These are phyloP conservation scores for Luehdorfia chinensis DNA, from an alignment of 1,140 invertebrate genomes.

Conservation along the genomic window DNA sequence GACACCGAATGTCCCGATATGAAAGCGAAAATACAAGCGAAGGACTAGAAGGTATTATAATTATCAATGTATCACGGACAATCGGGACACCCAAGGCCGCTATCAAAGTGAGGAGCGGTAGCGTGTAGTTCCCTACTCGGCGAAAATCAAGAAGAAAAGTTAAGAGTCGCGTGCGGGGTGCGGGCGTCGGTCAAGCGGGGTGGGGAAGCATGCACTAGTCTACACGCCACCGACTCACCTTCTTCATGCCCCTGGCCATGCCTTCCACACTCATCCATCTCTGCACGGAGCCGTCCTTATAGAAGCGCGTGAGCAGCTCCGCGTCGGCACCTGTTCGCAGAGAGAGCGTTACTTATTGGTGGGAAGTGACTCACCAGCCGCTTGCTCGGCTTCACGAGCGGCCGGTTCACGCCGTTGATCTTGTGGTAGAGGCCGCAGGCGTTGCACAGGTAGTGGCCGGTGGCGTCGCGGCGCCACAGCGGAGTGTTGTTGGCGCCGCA, in stretches of 20 bases:
- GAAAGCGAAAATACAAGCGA: too few relatives aligned
- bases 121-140: conserved; percentile 65
- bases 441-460: conserved; percentile 98
- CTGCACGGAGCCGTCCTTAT: conserved; percentile 73
- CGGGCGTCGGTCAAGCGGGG: conserved; percentile 20
- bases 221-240: conserved; percentile 76
- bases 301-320: conserved; percentile 71
- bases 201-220: conserved; percentile 66
- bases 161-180: conserved; percentile 22
- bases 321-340: conserved; percentile 67
- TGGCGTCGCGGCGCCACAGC: conserved; percentile 96
- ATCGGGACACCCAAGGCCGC: conserved; percentile 20
- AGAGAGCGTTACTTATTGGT: conserved; percentile 39
- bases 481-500: conserved; percentile 97
- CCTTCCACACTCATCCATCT: conserved; percentile 71
- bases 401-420: conserved; percentile 96
- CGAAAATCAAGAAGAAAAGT: conserved; percentile 37
- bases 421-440: conserved; percentile 98
- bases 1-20: conserved; percentile 5
- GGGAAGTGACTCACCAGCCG: conserved; percentile 84
- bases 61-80: background rate
- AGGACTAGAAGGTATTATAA: too few relatives aligned
- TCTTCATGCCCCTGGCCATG: conserved; percentile 74
- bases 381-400: conserved; percentile 92
- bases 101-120: conserved; percentile 59